These are phyloP conservation scores for Drosophila ficusphila DNA, from an alignment of 1,140 invertebrate species.

Conservation along the genomic window DNA sequence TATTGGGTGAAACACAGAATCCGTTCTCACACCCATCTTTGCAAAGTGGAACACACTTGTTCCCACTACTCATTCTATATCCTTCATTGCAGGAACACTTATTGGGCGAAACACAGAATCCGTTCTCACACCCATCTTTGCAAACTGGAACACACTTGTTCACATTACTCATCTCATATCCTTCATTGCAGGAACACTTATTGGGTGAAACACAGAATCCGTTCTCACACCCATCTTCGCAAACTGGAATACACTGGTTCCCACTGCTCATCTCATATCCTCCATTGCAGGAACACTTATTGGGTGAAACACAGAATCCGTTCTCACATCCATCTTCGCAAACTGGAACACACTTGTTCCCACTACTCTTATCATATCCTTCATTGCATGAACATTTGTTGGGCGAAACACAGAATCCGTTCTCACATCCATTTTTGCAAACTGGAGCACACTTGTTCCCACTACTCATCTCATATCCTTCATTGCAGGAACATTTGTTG, in stretches of 20 bases:
- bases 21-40: constrained; percentile 24
- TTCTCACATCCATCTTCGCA: constrained; percentile 12
- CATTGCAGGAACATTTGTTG: background rate
- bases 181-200: constrained; percentile 16
- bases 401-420: constrained; percentile 9
- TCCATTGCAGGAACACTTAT: constrained; percentile 6
- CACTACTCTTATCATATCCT: too few species aligned
- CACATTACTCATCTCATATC: background rate
- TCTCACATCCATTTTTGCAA: constrained; percentile 12
- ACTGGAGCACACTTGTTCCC: background rate
- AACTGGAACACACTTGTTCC: background rate
- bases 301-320: constrained; percentile 5
- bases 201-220: constrained; percentile 11
- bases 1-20: constrained; percentile 12
- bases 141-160: constrained; percentile 9
- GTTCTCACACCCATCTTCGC: constrained; percentile 24
- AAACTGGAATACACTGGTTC: too few species aligned
- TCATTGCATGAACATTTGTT: constrained; percentile 18
- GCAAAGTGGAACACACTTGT: constrained; percentile 23
- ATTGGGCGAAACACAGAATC: constrained; percentile 20
- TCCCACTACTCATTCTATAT: background rate
- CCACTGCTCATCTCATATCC: constrained; percentile 24
- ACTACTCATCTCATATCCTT: background rate
- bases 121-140: constrained; percentile 28
- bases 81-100: constrained; percentile 19